These are phyloP conservation scores for Urocynchramus pylzowi DNA, from an alignment of 2,113 vertebrate species.

Conservation along the genomic window DNA sequence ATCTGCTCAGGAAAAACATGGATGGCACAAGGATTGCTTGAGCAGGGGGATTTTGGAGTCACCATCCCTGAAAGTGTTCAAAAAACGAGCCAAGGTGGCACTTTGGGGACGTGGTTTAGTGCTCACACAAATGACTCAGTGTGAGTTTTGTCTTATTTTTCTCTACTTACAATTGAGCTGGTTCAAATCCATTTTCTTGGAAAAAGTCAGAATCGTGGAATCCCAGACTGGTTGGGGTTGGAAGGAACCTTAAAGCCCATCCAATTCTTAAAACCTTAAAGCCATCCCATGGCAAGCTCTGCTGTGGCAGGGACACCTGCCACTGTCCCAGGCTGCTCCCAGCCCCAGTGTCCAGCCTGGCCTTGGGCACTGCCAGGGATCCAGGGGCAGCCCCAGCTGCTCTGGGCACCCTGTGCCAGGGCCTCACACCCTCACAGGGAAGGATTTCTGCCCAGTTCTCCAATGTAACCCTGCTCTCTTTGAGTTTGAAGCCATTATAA, in stretches of 20 bases:
- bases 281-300: too few species aligned
- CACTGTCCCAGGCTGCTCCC: not conserved
- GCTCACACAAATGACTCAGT: not conserved
- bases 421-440: not conserved
- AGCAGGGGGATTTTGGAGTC: not conserved
- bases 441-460: not conserved
- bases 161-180: not conserved
- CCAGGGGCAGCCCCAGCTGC: not conserved
- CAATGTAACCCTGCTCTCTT: not conserved
- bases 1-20: not conserved
- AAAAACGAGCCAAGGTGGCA: not conserved
- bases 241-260: not conserved
- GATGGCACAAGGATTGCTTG: not conserved
- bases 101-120: not conserved
- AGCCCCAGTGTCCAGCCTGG: rapidly evolving
- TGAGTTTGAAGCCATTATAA: not conserved
- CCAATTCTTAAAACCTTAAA: too few species aligned
- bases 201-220: not conserved
- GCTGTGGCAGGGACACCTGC: not conserved
- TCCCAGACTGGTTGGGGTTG: not conserved
- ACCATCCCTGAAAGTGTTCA: not conserved
- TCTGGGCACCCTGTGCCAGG: not conserved
- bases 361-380: not conserved
- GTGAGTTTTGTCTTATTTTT: not conserved
- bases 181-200: not conserved